These are phyloP conservation scores for Crotophaga sulcirostris DNA, from an alignment of 2,113 vertebrate species.

Conservation along the genomic window DNA sequence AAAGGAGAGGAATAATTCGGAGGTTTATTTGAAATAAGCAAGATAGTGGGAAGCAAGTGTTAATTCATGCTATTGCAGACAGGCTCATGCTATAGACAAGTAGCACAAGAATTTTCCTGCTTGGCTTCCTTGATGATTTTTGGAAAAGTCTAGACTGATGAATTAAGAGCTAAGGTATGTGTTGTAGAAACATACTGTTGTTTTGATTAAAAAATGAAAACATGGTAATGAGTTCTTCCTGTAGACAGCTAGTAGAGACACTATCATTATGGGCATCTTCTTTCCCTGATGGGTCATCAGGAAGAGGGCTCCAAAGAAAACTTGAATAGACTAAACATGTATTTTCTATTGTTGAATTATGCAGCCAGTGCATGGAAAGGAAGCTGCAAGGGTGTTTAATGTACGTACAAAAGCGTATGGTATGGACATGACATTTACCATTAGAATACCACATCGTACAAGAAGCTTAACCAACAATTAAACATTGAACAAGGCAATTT, in stretches of 20 bases:
- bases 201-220: neutral
- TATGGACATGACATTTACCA: neutral
- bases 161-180: neutral
- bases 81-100: neutral
- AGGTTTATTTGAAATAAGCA: neutral
- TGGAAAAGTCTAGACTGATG: neutral
- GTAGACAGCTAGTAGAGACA: neutral
- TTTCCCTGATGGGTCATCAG: neutral
- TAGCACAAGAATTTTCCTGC: neutral
- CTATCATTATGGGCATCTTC: neutral
- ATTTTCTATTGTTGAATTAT: neutral
- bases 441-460: neutral
- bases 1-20: neutral
- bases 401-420: neutral
- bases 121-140: neutral
- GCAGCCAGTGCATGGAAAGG: neutral
- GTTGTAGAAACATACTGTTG: neutral
- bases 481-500: neutral
- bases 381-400: neutral
- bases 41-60: neutral
- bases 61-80: neutral
- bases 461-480: neutral
- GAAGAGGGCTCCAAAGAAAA: neutral
- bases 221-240: neutral
- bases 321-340: neutral